phyloP scores from a whole-genome alignment of 37 sponge, comb jelly and placozoan genomes.

The Aplysina aerophoba region DNA sequence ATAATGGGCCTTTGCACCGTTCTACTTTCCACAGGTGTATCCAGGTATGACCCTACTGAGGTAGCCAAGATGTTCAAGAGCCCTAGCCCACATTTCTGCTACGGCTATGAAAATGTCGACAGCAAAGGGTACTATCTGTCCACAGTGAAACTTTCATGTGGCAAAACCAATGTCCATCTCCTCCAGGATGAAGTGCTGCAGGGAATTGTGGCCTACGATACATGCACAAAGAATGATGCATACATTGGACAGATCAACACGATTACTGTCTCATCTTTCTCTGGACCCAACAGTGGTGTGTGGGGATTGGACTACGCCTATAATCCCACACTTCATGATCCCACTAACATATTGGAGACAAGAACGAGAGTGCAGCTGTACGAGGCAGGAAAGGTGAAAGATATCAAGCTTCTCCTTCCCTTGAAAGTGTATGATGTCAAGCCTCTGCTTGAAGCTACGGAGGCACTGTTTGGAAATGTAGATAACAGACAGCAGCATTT shows the following conservation, averaged over 20 bases:
- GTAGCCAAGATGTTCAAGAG: neutral
- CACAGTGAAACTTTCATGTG: neutral
- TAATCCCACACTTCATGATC: neutral
- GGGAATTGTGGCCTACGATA: slow-evolving; percentile 7
- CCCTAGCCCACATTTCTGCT: neutral
- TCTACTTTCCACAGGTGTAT: too few species aligned
- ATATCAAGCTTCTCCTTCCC: neutral
- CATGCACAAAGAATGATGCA: neutral
- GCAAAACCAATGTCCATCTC: neutral
- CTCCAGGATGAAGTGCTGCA: slow-evolving; percentile 14
- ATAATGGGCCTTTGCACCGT: too few species aligned
- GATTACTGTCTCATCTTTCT: slow-evolving; percentile 33
- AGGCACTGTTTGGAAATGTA: slow-evolving; percentile 34
- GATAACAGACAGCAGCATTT: slow-evolving; percentile 32
- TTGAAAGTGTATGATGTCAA: slow-evolving; percentile 9
- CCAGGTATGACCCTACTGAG: neutral
- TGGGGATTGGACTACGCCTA: slow-evolving; percentile 21
- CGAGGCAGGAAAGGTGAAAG: neutral
- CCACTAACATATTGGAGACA: neutral
- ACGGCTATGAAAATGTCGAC: neutral
- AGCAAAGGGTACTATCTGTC: neutral
- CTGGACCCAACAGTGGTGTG: slow-evolving; percentile 20
- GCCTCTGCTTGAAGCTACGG: slow-evolving; percentile 32
- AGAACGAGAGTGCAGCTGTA: neutral
- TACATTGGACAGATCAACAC: slow-evolving; percentile 26